Conservation (phyloP, 2,797 vertebrate genomes). For the Microctenopoma steveboyesi region DNA sequence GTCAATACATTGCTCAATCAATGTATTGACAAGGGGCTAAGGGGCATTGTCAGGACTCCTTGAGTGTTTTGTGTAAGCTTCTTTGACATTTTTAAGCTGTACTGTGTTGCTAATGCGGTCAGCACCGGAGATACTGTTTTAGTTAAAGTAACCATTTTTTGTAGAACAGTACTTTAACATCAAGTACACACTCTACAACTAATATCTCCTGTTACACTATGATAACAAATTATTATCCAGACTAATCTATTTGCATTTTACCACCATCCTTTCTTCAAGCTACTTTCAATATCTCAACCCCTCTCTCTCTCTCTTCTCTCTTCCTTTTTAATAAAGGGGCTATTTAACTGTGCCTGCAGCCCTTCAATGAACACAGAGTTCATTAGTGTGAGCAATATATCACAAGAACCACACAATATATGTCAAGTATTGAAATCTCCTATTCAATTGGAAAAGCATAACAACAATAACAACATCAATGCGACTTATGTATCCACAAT, state of each 20-base stretch:
- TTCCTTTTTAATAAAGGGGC: slow-evolving; percentile 44
- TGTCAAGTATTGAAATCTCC: slow-evolving; percentile 51
- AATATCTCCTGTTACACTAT: background rate
- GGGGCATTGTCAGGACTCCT: too few species aligned
- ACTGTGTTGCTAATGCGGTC: background rate
- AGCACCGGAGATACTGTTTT: background rate
- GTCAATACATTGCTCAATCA: slow-evolving; percentile 39
- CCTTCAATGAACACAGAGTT: slow-evolving; percentile 30
- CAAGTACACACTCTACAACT: slow-evolving; percentile 11
- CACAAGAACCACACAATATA: slow-evolving; percentile 46
- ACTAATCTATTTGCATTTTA: slow-evolving; percentile 31
- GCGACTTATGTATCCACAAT: slow-evolving; percentile 13
- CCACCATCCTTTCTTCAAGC: slow-evolving; percentile 6
- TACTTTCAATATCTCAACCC: slow-evolving; percentile 6
- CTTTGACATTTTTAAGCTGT: background rate
- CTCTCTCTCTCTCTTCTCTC: background rate
- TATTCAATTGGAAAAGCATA: slow-evolving; percentile 43
- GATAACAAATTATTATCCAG: slow-evolving; percentile 12
- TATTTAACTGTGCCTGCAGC: slow-evolving; percentile 36
- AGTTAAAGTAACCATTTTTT: background rate
- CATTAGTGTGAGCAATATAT: slow-evolving; percentile 62
- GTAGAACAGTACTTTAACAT: background rate
- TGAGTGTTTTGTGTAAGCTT: background rate
- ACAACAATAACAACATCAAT: slow-evolving; percentile 33
- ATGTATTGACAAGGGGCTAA: background rate